Conservation (phyloP, 2,797 vertebrate species). For the Macrochelys suwanniensis region DNA sequence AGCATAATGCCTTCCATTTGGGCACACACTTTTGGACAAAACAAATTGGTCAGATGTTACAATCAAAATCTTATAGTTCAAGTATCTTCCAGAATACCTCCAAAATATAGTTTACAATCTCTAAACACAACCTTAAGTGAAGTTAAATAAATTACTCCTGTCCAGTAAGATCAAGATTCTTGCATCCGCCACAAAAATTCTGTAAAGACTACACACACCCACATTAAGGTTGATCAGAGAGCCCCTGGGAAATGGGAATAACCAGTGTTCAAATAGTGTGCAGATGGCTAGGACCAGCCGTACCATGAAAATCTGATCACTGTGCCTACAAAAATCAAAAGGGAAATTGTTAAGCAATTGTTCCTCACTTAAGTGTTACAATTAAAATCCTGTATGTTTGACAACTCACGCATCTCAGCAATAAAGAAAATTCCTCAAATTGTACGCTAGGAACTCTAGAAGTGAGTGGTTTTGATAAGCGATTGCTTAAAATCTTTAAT, state of each 20-base stretch:
- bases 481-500: slow-evolving; percentile 14
- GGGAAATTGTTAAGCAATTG: neutral
- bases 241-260: neutral
- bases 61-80: neutral
- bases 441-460: slow-evolving; percentile 6
- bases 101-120: neutral
- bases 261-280: neutral
- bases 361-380: neutral
- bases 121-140: neutral
- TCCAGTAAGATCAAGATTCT: neutral
- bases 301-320: neutral
- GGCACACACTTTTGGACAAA: neutral
- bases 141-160: neutral
- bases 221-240: neutral
- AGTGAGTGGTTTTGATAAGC: neutral
- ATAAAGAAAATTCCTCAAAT: neutral
- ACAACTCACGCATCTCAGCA: accelerated
- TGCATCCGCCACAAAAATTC: neutral
- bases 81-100: neutral
- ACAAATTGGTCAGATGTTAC: neutral
- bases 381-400: neutral
- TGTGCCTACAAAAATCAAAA: slow-evolving; percentile 10
- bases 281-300: neutral
- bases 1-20: neutral
- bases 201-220: neutral